phyloP scores from a whole-genome alignment of 1,140 invertebrate genomes.

The Brachionus calyciflorus region DNA sequence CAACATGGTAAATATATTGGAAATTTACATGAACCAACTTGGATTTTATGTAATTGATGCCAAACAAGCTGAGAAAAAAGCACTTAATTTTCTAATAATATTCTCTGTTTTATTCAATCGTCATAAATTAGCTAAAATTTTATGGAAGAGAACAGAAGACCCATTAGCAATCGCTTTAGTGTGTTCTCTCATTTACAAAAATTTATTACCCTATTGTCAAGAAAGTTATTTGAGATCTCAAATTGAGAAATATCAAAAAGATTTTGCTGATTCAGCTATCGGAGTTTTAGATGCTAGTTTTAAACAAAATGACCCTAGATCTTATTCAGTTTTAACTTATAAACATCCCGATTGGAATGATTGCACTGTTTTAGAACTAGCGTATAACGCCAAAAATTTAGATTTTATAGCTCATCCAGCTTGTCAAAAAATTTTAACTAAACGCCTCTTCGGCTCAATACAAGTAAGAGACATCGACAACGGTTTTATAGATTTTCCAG shows the following conservation, averaged over 20 bases:
- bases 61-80: conserved; percentile 57
- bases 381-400: conserved; percentile 54
- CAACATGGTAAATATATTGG: conserved; percentile 57
- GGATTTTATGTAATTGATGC: conserved; percentile 52
- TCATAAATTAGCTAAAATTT: conserved; percentile 56
- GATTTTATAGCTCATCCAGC: conserved; percentile 61
- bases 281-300: conserved; percentile 60
- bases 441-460: conserved; percentile 57
- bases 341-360: conserved; percentile 58
- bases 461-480: conserved; percentile 57
- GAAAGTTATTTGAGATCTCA: conserved; percentile 50
- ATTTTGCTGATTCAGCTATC: conserved; percentile 60
- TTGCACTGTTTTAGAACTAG: conserved; percentile 54
- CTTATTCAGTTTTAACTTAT: conserved; percentile 57
- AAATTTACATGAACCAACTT: conserved; percentile 56
- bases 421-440: conserved; percentile 61
- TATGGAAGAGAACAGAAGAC: conserved; percentile 61
- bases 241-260: conserved; percentile 53
- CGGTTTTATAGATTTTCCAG: conserved; percentile 54
- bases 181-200: conserved; percentile 52
- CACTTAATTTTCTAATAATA: conserved; percentile 55
- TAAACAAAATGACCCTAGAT: conserved; percentile 53
- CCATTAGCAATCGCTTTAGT: conserved; percentile 61
- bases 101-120: conserved; percentile 59
- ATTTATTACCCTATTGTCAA: conserved; percentile 49